Conservation (phyloP, 2,888 invertebrate genomes). For the Cylindroiulus punctatus region DNA sequence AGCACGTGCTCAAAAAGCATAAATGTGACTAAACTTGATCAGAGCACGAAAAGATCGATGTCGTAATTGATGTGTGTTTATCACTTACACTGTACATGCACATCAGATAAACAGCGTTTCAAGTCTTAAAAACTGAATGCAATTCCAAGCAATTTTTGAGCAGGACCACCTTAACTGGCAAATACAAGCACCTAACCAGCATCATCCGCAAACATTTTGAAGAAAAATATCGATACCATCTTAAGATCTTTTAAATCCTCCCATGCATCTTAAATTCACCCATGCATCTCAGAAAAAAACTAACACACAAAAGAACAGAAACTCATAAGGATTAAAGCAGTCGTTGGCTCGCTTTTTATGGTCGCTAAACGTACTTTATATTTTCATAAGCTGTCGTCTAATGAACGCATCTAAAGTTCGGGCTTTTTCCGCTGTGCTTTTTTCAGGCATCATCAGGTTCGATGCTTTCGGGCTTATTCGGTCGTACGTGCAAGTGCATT, state of each 20-base stretch:
- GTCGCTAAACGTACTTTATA: background rate
- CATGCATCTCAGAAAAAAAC: background rate
- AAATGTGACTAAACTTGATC: no score
- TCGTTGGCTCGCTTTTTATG: background rate
- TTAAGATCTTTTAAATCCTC: background rate
- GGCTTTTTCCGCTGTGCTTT: background rate
- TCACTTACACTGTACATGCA: no score
- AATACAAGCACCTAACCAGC: background rate
- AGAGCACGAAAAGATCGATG: no score
- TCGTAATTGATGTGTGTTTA: no score
- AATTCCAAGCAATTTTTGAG: no score
- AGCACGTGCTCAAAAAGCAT: no score
- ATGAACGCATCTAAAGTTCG: slow-evolving; percentile 1
- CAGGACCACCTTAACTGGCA: no score
- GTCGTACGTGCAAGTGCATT: background rate
- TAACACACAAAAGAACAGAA: slow-evolving; percentile 8
- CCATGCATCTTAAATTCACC: background rate
- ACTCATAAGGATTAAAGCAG: slow-evolving; percentile 22
- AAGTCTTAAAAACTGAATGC: no score
- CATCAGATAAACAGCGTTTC: no score
- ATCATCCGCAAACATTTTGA: background rate
- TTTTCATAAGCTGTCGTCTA: slow-evolving; percentile 30
- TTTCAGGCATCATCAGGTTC: background rate
- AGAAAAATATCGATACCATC: background rate
- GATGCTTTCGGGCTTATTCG: background rate